These are phyloP conservation scores for Oncorhynchus masou DNA, from an alignment of 2,113 vertebrate species.

Conservation along the genomic window DNA sequence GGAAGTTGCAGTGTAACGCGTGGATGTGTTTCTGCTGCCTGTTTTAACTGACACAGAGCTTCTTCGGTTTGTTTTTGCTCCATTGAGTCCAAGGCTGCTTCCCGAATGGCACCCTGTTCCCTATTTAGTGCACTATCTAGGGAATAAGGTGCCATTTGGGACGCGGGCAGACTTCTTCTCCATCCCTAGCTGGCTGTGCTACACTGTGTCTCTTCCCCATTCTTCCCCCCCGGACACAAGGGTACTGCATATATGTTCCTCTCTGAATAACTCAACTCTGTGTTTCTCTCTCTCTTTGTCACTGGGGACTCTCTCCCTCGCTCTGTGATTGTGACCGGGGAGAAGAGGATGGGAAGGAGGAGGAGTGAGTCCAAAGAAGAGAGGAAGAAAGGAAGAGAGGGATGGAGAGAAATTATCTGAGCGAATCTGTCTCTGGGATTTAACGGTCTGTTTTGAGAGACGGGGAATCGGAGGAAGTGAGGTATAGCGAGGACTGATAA, in stretches of 20 bases:
- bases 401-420: background rate
- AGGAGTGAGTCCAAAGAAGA: background rate
- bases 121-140: too few relatives aligned
- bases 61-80: conserved; percentile 24
- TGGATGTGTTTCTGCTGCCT: background rate
- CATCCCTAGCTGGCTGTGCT: background rate
- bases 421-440: background rate
- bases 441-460: background rate
- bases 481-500: too few relatives aligned
- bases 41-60: conserved; percentile 14
- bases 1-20: background rate
- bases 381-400: background rate
- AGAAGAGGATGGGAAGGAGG: background rate
- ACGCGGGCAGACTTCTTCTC: too few relatives aligned
- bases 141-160: too few relatives aligned
- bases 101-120: too few relatives aligned
- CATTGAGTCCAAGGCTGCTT: conserved; percentile 4
- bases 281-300: background rate
- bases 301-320: background rate
- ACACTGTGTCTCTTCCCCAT: background rate
- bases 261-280: background rate
- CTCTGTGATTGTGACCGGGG: background rate
- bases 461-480: background rate
- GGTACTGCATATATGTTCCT: background rate
- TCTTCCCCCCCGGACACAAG: background rate